Percentiles rank a stretch among this genome's conserved stretches.
Conservation (phyloP, 2,797 vertebrate genomes). For the Brachyalestes nurse region DNA sequence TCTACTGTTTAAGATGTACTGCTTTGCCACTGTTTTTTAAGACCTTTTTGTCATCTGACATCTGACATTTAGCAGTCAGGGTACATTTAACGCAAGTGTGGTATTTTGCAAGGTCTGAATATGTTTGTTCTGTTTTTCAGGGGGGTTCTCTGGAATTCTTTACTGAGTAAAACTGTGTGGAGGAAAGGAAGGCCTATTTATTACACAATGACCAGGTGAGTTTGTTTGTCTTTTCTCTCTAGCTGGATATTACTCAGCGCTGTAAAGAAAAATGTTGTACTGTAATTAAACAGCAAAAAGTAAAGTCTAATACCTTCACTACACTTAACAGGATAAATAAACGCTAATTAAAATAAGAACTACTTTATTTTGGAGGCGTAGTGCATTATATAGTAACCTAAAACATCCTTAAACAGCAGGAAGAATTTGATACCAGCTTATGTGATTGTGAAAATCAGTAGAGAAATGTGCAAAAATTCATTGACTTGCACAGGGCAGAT, state of each 20-base stretch:
- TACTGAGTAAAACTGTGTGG: not conserved
- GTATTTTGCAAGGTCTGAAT: not conserved
- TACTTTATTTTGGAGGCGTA: too few relatives aligned
- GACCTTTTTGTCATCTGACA: not conserved
- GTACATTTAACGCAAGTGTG: not conserved
- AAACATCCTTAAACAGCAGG: too few relatives aligned
- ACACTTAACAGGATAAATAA: too few relatives aligned
- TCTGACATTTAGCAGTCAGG: not conserved
- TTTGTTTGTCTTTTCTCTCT: not conserved
- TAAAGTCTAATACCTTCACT: too few relatives aligned
- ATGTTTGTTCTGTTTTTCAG: not conserved
- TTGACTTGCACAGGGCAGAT: too few relatives aligned
- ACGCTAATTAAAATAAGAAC: too few relatives aligned
- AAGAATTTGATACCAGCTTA: too few relatives aligned
- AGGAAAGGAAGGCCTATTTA: constrained; percentile 73
- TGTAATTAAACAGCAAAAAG: too few relatives aligned
- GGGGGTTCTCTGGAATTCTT: not conserved
- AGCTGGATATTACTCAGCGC: not conserved
- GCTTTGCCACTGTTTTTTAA: not conserved
- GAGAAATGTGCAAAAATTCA: too few relatives aligned
- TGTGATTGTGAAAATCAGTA: too few relatives aligned
- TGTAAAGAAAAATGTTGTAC: not conserved
- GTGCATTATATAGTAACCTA: too few relatives aligned
- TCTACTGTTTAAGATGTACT: too few relatives aligned
- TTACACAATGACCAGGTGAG: constrained; percentile 82